phyloP scores from a whole-genome alignment of 2,113 vertebrate species.

The Corydoras sp. region DNA sequence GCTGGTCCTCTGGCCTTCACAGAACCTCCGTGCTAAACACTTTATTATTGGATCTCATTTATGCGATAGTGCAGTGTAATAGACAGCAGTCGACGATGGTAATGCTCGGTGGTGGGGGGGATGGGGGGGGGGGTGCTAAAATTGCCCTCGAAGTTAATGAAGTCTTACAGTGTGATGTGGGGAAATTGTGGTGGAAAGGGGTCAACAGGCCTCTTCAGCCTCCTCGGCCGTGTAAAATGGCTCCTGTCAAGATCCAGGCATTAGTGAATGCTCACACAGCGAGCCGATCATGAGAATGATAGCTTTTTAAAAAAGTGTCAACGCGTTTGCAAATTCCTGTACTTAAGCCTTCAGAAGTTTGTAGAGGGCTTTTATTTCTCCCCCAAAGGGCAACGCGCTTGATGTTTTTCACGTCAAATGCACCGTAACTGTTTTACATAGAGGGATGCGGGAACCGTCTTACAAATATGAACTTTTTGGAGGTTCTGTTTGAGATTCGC shows the following conservation, averaged over 20 bases:
- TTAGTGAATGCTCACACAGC: conserved; percentile 58
- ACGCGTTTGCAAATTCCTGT: too few species aligned
- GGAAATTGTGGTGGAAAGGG: conserved; percentile 69
- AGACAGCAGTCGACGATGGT: conserved; percentile 36
- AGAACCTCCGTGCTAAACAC: conserved; percentile 19
- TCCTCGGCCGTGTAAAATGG: conserved; percentile 64
- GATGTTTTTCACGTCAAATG: too few species aligned
- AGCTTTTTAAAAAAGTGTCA: conserved; percentile 36
- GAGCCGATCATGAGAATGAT: conserved; percentile 58
- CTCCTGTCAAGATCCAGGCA: conserved; percentile 67
- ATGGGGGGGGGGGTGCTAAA: conserved; percentile 46
- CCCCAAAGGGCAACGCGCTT: too few species aligned
- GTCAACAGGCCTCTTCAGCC: conserved; percentile 70
- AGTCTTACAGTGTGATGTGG: conserved; percentile 72
- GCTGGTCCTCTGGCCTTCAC: conserved; percentile 33
- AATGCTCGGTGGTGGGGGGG: conserved; percentile 33
- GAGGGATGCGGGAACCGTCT: too few species aligned
- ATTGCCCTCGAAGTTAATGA: conserved; percentile 73
- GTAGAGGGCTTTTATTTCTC: too few species aligned
- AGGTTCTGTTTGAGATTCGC: too few species aligned
- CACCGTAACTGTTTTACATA: too few species aligned
- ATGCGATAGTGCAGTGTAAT: conserved; percentile 34
- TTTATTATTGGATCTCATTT: conserved; percentile 43
- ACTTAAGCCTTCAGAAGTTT: too few species aligned
- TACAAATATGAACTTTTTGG: too few species aligned